Evolutionary conservation across 2,888 invertebrate species (phyloP).

Genomic region (Phania funesta): DNA sequence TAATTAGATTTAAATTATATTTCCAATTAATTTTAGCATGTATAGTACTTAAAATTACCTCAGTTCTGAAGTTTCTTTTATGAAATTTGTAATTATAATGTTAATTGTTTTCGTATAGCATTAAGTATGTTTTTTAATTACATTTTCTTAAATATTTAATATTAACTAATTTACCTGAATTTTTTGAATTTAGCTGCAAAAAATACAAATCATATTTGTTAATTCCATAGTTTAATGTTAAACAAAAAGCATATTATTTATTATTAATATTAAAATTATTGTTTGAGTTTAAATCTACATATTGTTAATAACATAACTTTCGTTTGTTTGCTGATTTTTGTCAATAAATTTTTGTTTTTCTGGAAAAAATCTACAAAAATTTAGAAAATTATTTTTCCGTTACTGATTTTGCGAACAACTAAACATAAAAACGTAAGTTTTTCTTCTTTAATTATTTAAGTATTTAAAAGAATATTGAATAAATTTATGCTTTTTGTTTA

Average conservation of each 20-base stretch:
- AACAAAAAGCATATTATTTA: conserved; percentile 69
- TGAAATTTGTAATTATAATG: background rate
- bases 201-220: conserved; percentile 1
- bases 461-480: conserved; percentile 9
- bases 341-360: conserved; percentile 62
- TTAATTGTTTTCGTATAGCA: conserved; percentile 3
- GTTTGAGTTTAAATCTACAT: background rate
- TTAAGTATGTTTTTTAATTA: background rate
- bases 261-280: conserved; percentile 34
- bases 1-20: conserved; percentile 1
- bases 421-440: conserved; percentile 59
- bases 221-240: conserved; percentile 52
- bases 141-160: conserved; percentile 4
- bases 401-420: background rate
- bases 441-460: background rate
- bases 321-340: conserved; percentile 33
- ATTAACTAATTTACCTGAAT: no score
- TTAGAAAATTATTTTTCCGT: conserved; percentile 37
- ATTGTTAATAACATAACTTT: conserved; percentile 35
- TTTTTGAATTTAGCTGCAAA: conserved; percentile 22
- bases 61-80: background rate
- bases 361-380: conserved; percentile 51
- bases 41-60: conserved; percentile 18
- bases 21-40: conserved; percentile 17
- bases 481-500: conserved; percentile 58